phyloP scores from a whole-genome alignment of 2,797 vertebrate genomes.

The Cynopterus sphinx region DNA sequence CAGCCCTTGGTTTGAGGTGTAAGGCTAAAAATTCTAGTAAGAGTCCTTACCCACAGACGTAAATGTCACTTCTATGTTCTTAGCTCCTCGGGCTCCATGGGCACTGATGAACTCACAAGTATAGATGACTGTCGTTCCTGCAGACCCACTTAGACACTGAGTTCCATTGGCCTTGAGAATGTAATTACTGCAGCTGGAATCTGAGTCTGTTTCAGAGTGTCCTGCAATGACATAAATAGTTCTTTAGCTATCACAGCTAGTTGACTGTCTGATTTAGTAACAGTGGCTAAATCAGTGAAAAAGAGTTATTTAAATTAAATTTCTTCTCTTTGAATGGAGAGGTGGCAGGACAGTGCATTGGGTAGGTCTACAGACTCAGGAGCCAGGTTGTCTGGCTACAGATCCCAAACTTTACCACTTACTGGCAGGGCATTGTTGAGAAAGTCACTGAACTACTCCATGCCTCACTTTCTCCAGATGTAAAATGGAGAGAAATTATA shows the following conservation, averaged over 20 bases:
- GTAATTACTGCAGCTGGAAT: conserved; percentile 76
- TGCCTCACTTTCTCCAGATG: neutral
- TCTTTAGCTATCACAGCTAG: neutral
- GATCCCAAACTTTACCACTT: neutral
- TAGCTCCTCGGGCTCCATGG: conserved; percentile 73
- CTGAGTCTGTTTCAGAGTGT: conserved; percentile 26
- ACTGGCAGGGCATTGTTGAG: neutral
- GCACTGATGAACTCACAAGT: conserved; percentile 79
- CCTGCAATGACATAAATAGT: conserved; percentile 74
- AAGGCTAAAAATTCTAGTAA: neutral
- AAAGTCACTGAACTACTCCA: neutral
- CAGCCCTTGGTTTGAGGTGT: neutral
- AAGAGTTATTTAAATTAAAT: neutral
- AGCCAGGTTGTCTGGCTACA: neutral
- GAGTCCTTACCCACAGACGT: conserved; percentile 78
- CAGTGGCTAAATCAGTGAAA: neutral
- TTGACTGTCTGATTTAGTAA: neutral
- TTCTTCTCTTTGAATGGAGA: neutral
- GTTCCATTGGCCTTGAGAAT: conserved; percentile 50
- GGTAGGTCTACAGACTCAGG: neutral
- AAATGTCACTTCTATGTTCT: conserved; percentile 78
- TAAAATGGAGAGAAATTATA: neutral
- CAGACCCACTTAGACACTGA: conserved; percentile 68
- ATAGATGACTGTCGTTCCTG: conserved; percentile 69
- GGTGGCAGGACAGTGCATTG: neutral